Conservation (phyloP, 2,888 invertebrate species). For the Cerceris ruficornis region DNA sequence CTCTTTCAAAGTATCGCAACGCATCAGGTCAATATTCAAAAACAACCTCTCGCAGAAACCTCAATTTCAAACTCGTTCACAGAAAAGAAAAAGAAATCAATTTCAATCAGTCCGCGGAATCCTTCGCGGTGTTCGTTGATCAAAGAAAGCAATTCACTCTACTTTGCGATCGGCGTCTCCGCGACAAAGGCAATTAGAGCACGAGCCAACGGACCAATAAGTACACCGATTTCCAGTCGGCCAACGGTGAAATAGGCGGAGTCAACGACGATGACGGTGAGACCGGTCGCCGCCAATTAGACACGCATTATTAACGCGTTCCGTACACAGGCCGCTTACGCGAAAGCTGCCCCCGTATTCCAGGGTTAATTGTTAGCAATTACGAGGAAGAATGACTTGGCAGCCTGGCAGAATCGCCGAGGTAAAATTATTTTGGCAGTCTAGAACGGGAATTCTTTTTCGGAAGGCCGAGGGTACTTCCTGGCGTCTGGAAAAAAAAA, state of each 20-base stretch:
- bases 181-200: conserved; percentile 37
- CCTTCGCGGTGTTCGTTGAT: not conserved
- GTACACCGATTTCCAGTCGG: conserved; percentile 49
- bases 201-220: conserved; percentile 31
- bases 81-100: not conserved
- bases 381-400: conserved; percentile 61
- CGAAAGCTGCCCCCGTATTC: conserved; percentile 36
- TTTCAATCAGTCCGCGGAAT: not conserved
- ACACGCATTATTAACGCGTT: conserved; percentile 67
- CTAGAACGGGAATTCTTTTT: conserved; percentile 21
- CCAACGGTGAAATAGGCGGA: conserved; percentile 52
- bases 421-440: conserved; percentile 53
- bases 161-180: not conserved
- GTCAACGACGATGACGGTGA: conserved; percentile 53
- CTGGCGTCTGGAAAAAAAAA: not conserved
- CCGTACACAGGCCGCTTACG: conserved; percentile 60
- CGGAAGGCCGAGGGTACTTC: not conserved
- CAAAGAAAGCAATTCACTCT: not conserved
- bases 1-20: too few relatives aligned
- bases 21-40: too few relatives aligned
- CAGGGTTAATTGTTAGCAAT: conserved; percentile 67
- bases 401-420: conserved; percentile 38
- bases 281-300: conserved; percentile 57
- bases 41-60: not conserved
- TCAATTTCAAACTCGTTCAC: not conserved